Conservation (phyloP, 2,888 invertebrate species). For the Nephrotoma guestfalica region DNA sequence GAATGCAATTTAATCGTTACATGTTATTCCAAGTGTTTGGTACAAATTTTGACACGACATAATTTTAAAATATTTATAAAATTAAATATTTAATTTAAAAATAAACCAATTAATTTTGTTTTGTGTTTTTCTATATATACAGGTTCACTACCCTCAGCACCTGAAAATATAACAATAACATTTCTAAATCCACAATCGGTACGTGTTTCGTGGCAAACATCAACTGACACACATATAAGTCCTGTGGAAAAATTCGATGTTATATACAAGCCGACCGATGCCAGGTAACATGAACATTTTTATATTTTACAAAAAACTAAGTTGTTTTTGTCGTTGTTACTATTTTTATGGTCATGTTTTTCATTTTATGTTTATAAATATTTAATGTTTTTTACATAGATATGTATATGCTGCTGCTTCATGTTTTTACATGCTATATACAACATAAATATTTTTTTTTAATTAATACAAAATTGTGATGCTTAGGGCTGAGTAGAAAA, state of each 20-base stretch:
- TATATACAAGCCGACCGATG: constrained; percentile 79
- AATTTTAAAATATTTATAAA: too few relatives aligned
- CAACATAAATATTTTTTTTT: not conserved
- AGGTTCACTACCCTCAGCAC: constrained; percentile 68
- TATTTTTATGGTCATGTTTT: not conserved
- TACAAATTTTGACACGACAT: too few relatives aligned
- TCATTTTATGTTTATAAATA: not conserved
- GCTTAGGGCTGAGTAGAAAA: not conserved
- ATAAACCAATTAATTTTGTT: not conserved
- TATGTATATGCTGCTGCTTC: not conserved
- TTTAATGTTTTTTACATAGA: not conserved
- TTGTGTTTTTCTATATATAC: not conserved
- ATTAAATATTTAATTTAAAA: not conserved
- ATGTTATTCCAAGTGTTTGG: too few relatives aligned
- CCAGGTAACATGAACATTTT: constrained; percentile 49
- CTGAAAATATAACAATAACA: constrained; percentile 80
- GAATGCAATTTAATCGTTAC: too few relatives aligned
- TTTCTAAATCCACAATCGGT: constrained; percentile 76
- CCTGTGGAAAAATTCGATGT: constrained; percentile 78
- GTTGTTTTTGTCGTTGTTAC: not conserved
- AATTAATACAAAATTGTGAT: not conserved
- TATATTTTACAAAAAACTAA: not conserved
- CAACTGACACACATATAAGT: constrained; percentile 45
- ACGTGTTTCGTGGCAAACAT: constrained; percentile 74
- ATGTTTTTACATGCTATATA: not conserved